These are phyloP conservation scores for Agrilus planipennis DNA, from an alignment of 1,140 invertebrate species.

Conservation along the genomic window DNA sequence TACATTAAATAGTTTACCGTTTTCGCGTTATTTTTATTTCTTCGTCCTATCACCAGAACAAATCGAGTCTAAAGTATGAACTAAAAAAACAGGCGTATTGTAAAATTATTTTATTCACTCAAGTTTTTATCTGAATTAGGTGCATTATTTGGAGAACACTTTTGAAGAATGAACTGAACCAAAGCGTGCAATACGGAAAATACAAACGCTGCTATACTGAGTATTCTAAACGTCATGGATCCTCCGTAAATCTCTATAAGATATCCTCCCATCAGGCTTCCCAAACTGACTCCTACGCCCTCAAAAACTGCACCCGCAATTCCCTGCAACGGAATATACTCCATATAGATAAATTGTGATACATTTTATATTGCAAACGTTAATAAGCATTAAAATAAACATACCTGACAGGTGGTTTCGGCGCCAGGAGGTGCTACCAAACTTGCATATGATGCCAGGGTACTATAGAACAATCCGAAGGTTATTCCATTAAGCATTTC, in stretches of 20 bases:
- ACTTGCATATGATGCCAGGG: slow-evolving; percentile 81
- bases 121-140: too few species aligned
- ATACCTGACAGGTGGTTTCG: slow-evolving; percentile 69
- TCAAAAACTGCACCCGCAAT: slow-evolving; percentile 76
- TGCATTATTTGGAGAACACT: too few species aligned
- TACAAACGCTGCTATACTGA: slow-evolving; percentile 53
- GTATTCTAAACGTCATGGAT: slow-evolving; percentile 51
- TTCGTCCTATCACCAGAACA: too few species aligned
- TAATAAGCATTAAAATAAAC: too few species aligned
- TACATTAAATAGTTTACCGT: too few species aligned
- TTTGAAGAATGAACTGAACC: slow-evolving; percentile 40
- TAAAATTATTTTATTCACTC: too few species aligned
- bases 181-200: slow-evolving; percentile 49
- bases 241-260: slow-evolving; percentile 50
- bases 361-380: too few species aligned
- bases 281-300: slow-evolving; percentile 66
- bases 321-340: slow-evolving; percentile 54
- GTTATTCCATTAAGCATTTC: slow-evolving; percentile 83
- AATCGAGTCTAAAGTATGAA: too few species aligned
- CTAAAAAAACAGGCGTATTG: too few species aligned
- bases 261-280: slow-evolving; percentile 60
- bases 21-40: too few species aligned
- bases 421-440: slow-evolving; percentile 74
- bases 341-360: too few species aligned
- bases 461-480: slow-evolving; percentile 78